Evolutionary conservation across 2,797 vertebrate species (phyloP).

Genomic region (Euphonia xanthogaster): DNA sequence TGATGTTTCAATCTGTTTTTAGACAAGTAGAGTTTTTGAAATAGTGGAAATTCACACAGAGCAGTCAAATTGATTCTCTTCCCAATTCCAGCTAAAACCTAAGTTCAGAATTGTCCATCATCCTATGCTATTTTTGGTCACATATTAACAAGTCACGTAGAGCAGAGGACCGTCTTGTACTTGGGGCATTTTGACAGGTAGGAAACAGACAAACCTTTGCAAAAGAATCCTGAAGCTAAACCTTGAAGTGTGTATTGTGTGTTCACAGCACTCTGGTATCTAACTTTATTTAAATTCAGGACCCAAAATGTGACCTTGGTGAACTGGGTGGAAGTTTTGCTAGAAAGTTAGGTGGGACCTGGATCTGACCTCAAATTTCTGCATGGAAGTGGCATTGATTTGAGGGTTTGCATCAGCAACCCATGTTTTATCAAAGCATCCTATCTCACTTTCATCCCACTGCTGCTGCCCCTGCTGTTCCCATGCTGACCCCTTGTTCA

Average conservation of each 20-base stretch:
- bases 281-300: background rate
- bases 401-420: background rate
- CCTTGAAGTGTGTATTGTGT: background rate
- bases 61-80: background rate
- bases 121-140: background rate
- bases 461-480: conserved; percentile 3
- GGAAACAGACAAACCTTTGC: background rate
- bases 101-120: background rate
- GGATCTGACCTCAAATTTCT: background rate
- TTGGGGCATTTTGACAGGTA: background rate
- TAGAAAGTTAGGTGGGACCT: background rate
- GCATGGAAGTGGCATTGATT: background rate
- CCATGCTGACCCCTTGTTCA: background rate
- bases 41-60: background rate
- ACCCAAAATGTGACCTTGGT: background rate
- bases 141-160: background rate
- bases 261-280: background rate
- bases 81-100: background rate
- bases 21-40: background rate
- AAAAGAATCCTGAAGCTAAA: background rate
- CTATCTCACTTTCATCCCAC: background rate
- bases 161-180: background rate
- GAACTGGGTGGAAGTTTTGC: background rate
- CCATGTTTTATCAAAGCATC: background rate
- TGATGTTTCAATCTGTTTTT: background rate